Conservation (phyloP, 2,113 vertebrate genomes). For the Calidris pygmaea region DNA sequence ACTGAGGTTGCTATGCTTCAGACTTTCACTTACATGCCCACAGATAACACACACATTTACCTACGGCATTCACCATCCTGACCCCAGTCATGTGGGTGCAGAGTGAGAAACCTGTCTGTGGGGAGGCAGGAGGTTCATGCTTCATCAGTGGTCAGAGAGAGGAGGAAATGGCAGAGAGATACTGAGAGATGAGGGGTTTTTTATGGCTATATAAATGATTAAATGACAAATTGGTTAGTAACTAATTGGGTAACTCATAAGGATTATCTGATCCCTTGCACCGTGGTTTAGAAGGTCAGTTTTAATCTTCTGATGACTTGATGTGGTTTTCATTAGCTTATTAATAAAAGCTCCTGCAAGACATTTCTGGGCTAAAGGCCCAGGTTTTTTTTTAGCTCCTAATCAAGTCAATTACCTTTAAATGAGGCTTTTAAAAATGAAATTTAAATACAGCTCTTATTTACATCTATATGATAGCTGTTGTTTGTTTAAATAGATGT, state of each 20-base stretch:
- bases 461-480: background rate
- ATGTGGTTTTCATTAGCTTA: background rate
- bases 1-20: background rate
- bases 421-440: background rate
- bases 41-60: background rate
- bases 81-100: background rate
- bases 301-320: background rate
- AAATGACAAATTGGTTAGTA: background rate
- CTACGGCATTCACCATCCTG: background rate
- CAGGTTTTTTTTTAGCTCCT: background rate
- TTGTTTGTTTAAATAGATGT: background rate
- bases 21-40: background rate
- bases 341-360: background rate
- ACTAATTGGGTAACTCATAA: background rate
- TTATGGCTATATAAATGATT: background rate
- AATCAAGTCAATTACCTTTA: background rate
- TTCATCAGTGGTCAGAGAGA: background rate
- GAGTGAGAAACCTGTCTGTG: background rate
- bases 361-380: background rate
- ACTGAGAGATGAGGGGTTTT: background rate
- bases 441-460: background rate
- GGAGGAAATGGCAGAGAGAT: background rate
- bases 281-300: background rate
- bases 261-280: background rate
- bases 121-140: accelerated